These are phyloP conservation scores for Heterotilapia buettikoferi DNA, from an alignment of 2,113 vertebrate species.

Conservation along the genomic window DNA sequence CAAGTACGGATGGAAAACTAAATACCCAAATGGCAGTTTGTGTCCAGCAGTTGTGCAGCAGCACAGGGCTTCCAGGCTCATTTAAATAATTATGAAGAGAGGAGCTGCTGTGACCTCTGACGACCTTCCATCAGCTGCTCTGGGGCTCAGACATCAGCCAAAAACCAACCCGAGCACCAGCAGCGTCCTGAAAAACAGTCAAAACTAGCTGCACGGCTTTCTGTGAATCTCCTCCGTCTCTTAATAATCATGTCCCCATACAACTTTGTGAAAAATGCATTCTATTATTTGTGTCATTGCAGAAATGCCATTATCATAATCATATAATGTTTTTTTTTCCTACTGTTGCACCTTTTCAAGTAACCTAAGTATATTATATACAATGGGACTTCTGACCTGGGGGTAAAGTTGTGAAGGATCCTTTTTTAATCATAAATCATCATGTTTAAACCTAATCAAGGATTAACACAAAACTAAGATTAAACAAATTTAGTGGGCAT, in stretches of 20 bases:
- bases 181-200: background rate
- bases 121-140: slow-evolving; percentile 12
- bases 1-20: background rate
- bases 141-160: background rate
- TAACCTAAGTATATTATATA: background rate
- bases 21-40: background rate
- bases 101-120: background rate
- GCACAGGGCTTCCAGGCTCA: background rate
- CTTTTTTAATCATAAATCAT: background rate
- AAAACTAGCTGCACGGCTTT: background rate
- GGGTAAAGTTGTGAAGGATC: background rate
- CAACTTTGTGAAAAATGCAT: background rate
- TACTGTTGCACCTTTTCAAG: background rate
- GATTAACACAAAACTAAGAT: background rate
- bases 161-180: background rate
- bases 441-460: background rate
- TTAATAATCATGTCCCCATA: background rate
- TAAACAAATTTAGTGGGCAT: background rate
- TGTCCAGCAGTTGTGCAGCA: background rate
- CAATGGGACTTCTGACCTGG: background rate
- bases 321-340: background rate
- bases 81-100: slow-evolving; percentile 5
- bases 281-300: background rate
- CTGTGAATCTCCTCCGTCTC: background rate
- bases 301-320: background rate